Evolutionary conservation across 2,888 invertebrate genomes (phyloP), one percentile per base, ranked within the genome.

Genomic region (Margaritifera margaritifera): DNA sequence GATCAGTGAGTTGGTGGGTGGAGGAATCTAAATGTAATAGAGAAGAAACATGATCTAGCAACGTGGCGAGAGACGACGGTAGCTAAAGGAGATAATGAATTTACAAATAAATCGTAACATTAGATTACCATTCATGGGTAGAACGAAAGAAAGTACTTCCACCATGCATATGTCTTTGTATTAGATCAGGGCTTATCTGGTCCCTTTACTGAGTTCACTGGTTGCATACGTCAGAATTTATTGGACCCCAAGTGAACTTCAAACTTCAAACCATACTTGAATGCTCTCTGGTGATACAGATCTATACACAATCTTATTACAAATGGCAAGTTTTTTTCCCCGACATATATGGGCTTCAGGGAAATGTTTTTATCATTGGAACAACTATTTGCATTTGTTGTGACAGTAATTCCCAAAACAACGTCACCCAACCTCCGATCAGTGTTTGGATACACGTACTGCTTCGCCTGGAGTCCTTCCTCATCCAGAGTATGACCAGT

Each of bases 251-350:
- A 75, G n/a, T 42, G 64, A 62, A 25, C 68, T 57, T 20, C 72
- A 71, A n/a, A 72, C 54, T 66, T 75, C 75, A 50, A 75, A 72
- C 72, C 72, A 75, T 27, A 70, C 24, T 6, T 72, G 31, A 42
- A 75, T 31, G 18, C 72, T 72, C 56, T 72, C 70, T 52, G 75
- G 70, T 53, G 72, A 22, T 18, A 72, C 31, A 15, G n/a, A 31
- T 8, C 72, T 68, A 25, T 70, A 75, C 18, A 62, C 66, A 6
- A 72, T 25, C 64, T 75, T 69, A 11, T 68, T 64, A 58, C 70
- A 75, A 24, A 72, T 66, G 19, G 72, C 72, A 57, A 72, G 1
- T 72, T 56, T n/a, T 72, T 55, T 5, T 66, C 54, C 6, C 53
- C 54, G 6, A 31, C 54, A 56, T 65, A 72, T 51, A 59, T 61